phyloP scores from a whole-genome alignment of 2,113 vertebrate genomes.

The Apteryx mantelli region DNA sequence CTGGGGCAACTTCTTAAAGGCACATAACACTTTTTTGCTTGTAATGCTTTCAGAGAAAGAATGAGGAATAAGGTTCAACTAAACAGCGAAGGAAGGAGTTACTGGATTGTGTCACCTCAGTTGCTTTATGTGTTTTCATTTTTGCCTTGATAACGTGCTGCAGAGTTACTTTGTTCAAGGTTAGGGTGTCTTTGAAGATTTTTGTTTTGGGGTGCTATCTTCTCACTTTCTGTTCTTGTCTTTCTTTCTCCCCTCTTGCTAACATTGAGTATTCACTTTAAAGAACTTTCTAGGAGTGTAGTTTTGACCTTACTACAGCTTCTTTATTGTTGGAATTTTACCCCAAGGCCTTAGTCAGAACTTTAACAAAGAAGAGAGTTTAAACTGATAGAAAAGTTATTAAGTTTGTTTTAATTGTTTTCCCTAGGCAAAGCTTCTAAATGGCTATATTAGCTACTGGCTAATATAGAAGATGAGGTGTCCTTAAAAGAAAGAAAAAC shows the following conservation, averaged over 20 bases:
- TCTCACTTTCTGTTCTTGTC: background rate
- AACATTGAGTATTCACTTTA: background rate
- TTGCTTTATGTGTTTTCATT: background rate
- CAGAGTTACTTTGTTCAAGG: background rate
- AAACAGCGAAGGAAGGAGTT: background rate
- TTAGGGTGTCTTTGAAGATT: background rate
- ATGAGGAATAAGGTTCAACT: background rate
- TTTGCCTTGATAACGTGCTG: background rate
- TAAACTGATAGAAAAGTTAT: background rate
- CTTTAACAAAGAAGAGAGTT: background rate
- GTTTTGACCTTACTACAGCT: background rate
- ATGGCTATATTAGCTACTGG: background rate
- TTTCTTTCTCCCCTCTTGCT: background rate
- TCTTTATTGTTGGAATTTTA: background rate
- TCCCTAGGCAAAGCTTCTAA: background rate
- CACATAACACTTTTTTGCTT: background rate
- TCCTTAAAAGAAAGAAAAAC: background rate
- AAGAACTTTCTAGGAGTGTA: background rate
- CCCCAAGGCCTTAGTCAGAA: background rate
- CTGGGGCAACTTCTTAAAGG: background rate
- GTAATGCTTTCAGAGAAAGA: background rate
- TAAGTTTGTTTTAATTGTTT: slow-evolving; percentile 16
- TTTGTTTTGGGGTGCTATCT: background rate
- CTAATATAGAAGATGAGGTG: background rate
- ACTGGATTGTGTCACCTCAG: background rate